These are phyloP conservation scores for Drosophila orosa DNA, from an alignment of 1,140 invertebrate species.

Conservation along the genomic window DNA sequence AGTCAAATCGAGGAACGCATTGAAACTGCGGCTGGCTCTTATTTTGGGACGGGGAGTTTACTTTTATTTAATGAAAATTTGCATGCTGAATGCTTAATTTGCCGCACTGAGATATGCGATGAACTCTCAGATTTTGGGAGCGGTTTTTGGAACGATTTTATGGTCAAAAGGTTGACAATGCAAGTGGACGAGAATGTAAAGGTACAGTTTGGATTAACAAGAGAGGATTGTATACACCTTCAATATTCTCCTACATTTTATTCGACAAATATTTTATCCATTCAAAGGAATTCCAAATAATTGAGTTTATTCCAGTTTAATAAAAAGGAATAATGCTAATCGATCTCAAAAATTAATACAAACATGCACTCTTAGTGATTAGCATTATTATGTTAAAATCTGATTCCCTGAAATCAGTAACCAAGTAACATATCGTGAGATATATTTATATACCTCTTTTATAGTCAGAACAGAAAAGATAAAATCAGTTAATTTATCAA, in stretches of 20 bases:
- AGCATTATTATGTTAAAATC: slow-evolving; percentile 29
- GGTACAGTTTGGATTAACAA: slow-evolving; percentile 27
- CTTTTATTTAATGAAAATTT: slow-evolving; percentile 77
- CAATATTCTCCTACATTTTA: neutral
- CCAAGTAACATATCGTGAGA: too few species aligned
- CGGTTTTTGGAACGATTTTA: slow-evolving; percentile 21
- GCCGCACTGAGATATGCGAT: slow-evolving; percentile 15
- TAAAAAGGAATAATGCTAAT: slow-evolving; percentile 14
- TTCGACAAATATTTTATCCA: neutral
- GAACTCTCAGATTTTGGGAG: slow-evolving; percentile 28
- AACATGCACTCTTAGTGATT: slow-evolving; percentile 2
- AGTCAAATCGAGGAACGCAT: slow-evolving; percentile 49
- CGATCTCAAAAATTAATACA: slow-evolving; percentile 14
- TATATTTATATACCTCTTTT: neutral
- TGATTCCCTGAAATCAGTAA: neutral
- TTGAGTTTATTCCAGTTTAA: slow-evolving; percentile 22
- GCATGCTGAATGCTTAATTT: slow-evolving; percentile 78
- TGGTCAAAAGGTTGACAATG: slow-evolving; percentile 60
- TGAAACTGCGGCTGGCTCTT: slow-evolving; percentile 43
- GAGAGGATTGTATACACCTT: neutral
- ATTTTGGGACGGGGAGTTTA: slow-evolving; percentile 31
- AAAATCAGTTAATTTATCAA: slow-evolving; percentile 6
- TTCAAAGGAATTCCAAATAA: neutral
- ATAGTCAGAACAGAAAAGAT: neutral
- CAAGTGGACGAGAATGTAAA: slow-evolving; percentile 11